Conservation (phyloP, 2,797 vertebrate genomes). For the Coracias cyanogaster region DNA sequence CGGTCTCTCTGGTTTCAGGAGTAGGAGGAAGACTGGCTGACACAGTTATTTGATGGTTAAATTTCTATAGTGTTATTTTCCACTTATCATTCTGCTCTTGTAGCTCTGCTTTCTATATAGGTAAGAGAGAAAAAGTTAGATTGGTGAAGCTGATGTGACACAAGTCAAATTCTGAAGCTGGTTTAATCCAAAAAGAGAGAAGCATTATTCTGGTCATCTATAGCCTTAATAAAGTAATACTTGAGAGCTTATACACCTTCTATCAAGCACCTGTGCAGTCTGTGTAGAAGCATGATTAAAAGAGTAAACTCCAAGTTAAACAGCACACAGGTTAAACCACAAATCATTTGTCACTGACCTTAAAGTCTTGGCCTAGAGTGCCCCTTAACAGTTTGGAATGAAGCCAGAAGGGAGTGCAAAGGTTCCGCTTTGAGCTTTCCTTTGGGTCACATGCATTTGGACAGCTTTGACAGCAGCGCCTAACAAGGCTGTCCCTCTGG, state of each 20-base stretch:
- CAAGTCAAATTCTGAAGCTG: background rate
- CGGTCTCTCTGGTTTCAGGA: background rate
- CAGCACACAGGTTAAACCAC: background rate
- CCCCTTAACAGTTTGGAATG: background rate
- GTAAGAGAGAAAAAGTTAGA: background rate
- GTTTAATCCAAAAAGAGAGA: background rate
- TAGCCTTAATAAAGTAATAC: background rate
- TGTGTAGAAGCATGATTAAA: background rate
- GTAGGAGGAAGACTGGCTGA: background rate
- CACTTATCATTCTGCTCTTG: background rate
- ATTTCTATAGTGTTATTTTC: background rate
- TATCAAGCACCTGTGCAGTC: background rate
- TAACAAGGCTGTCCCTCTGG: background rate
- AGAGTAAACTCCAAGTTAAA: background rate
- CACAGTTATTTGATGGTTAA: background rate
- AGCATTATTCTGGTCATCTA: background rate
- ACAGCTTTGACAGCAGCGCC: background rate
- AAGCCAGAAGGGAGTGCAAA: background rate
- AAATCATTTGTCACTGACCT: background rate
- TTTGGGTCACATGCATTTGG: background rate
- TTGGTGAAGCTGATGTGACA: background rate
- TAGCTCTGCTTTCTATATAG: background rate
- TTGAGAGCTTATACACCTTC: fast-evolving
- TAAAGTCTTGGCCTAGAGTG: background rate
- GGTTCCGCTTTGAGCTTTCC: background rate